Percentiles rank a stretch among this genome's conserved stretches.
Evolutionary conservation across 2,888 invertebrate genomes (phyloP).

Genomic region (Vanessa cardui): DNA sequence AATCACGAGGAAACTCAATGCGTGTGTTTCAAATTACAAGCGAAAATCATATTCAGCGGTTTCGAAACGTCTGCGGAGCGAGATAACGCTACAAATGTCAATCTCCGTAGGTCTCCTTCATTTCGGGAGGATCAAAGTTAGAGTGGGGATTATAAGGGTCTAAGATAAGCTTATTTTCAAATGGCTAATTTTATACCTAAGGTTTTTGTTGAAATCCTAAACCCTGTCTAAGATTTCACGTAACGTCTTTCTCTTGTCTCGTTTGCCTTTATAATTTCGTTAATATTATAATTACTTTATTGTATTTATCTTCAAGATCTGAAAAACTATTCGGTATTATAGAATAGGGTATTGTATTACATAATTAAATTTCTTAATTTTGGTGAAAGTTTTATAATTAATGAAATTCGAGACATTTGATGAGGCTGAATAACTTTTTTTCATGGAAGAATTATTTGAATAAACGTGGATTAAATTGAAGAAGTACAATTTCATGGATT

Average conservation of each 20-base stretch:
- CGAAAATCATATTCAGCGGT: constrained; percentile 53
- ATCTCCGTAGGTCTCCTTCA: constrained; percentile 73
- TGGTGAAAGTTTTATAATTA: not conserved
- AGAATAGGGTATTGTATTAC: no score
- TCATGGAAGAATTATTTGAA: not conserved
- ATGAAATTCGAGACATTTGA: no score
- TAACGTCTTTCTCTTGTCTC: not conserved
- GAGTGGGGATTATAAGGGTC: constrained; percentile 80
- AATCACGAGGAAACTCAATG: not conserved
- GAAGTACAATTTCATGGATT: constrained; percentile 8
- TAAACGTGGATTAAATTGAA: constrained; percentile 12
- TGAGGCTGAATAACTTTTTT: no score
- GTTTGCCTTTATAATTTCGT: not conserved
- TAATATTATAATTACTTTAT: not conserved
- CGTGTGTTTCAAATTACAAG: constrained; percentile 34
- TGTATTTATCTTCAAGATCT: not conserved
- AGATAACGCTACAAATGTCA: constrained; percentile 78
- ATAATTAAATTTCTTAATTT: not conserved
- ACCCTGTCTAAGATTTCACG: constrained; percentile 11
- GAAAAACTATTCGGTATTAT: no score
- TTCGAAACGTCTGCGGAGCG: constrained; percentile 66
- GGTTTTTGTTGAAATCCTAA: constrained; percentile 56
- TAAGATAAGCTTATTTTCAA: constrained; percentile 77
- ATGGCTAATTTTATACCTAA: constrained; percentile 73
- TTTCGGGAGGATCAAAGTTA: constrained; percentile 78